Percentiles rank a stretch among this genome's conserved stretches.
Conservation (phyloP, 1,140 invertebrate genomes). For the Ectropis grisescens region DNA sequence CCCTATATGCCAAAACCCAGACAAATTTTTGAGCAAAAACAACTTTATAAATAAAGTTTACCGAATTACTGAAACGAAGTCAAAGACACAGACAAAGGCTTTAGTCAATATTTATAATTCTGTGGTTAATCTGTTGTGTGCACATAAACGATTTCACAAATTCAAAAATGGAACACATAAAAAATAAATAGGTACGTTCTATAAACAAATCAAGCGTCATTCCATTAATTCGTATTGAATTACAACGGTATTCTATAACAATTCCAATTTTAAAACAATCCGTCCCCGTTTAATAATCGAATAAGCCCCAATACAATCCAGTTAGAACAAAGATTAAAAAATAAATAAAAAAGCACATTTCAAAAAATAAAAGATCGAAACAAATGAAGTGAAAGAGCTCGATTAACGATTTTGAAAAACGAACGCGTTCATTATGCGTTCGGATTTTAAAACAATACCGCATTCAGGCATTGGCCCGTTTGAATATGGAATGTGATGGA, state of each 20-base stretch:
- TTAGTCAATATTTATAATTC: too few species aligned
- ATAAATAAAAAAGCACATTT: constrained; percentile 21
- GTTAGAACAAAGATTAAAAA: constrained; percentile 8
- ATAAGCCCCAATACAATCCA: constrained; percentile 29
- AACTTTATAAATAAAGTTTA: too few species aligned
- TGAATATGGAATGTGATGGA: constrained; percentile 54
- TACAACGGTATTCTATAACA: constrained; percentile 37
- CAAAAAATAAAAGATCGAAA: constrained; percentile 28
- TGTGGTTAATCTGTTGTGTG: too few species aligned
- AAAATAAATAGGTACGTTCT: too few species aligned
- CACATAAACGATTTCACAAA: too few species aligned
- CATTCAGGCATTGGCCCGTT: constrained; percentile 42
- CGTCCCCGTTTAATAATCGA: constrained; percentile 26
- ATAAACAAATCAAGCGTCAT: constrained; percentile 12
- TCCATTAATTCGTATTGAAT: constrained; percentile 67
- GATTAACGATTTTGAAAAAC: constrained; percentile 52
- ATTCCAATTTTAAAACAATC: constrained; percentile 47
- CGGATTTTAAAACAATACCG: constrained; percentile 57
- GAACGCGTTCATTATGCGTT: constrained; percentile 44
- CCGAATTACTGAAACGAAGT: too few species aligned
- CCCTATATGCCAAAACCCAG: too few species aligned
- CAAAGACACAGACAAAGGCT: too few species aligned
- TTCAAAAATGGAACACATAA: too few species aligned
- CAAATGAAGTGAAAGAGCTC: constrained; percentile 57
- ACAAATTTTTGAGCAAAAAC: too few species aligned